Base-by-base conservation (phyloP, 2,113 vertebrate genomes). In the Trematomus loennbergii region DNA sequence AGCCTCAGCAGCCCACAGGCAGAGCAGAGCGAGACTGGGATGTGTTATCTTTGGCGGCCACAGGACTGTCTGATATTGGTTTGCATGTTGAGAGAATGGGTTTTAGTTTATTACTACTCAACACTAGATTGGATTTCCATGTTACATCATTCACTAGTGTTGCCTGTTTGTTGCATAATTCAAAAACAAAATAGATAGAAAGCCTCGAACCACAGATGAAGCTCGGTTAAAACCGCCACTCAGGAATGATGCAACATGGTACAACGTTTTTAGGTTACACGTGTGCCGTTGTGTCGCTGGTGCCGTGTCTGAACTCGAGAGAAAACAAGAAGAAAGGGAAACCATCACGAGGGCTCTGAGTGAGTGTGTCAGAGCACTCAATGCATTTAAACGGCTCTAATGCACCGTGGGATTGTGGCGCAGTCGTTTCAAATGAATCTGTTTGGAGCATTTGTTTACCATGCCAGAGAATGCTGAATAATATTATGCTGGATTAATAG, bases 381-480 rank as follows among this genome's bases (percentile, higher is more conserved):
- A 71, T 74, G 69, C 82, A 74, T 87, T 91, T 83, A 76, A 91
- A 87, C 83, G 77, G 67, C 71, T 57, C 54, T 90, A 91, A 85
- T 88, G 73, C 85, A 79, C 87, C 90, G 12, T 87, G 90, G 85
- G 83, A 92, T 87, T 92, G 85, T 75, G 72, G 84, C 18, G 5
- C 68, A 87, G 89, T 84, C 72, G 79, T 85, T 91, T 90, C 78
- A 89, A 91, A 84, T 88, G 83, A 87, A 90, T 87, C 70, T 36
- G 66, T 83, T 86, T 77, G 88, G 87, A 82, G 79, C 67, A 82
- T 89, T 93, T 93, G 90, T 92, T 90, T 91, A 82, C 88, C 72
- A 79, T 78, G 80, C 62, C 53, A 68, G 67, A 76, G 67, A 83
- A 86, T 88, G 58, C 76, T 70, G 87, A 88, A 89, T 84, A 88